A percentile compares a stretch with the other conserved stretches of the same genome.
Conservation (phyloP, 2,888 invertebrate genomes). For the Hirtodrosophila cameraria region DNA sequence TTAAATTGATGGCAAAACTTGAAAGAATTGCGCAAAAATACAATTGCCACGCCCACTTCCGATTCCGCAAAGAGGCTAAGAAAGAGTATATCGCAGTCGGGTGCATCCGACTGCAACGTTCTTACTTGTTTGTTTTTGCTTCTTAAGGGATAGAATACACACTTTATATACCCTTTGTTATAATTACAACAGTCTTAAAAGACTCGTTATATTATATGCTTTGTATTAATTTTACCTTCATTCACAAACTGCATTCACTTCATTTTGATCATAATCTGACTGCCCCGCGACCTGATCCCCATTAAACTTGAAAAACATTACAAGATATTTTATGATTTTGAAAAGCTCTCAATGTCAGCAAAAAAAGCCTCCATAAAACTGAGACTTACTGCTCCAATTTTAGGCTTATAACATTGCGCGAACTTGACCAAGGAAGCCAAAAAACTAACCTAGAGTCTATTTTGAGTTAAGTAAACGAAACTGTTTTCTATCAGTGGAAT, state of each 20-base stretch:
- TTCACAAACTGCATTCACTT: neutral
- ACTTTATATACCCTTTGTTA: too few species aligned
- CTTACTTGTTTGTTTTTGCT: too few species aligned
- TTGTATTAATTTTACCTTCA: too few species aligned
- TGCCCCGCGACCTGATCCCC: constrained; percentile 31
- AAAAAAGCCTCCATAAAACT: constrained; percentile 17
- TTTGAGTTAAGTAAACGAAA: neutral
- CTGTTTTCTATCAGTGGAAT: neutral
- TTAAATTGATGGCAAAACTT: too few species aligned
- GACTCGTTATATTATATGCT: too few species aligned
- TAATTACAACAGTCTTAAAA: too few species aligned
- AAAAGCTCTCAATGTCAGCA: constrained; percentile 27
- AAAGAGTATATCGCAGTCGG: too few species aligned
- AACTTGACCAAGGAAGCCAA: constrained; percentile 37
- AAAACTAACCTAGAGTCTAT: constrained; percentile 4
- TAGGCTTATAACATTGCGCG: constrained; percentile 7
- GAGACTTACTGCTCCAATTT: constrained; percentile 28
- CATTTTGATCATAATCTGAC: constrained; percentile 11
- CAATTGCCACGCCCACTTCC: too few species aligned
- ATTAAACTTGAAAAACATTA: constrained; percentile 40
- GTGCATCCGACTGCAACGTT: too few species aligned
- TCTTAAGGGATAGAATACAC: too few species aligned
- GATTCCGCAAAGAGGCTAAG: too few species aligned
- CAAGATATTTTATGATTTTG: constrained; percentile 23
- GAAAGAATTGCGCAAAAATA: too few species aligned